phyloP scores from a whole-genome alignment of 2,888 invertebrate species.

The Linyphia triangularis region DNA sequence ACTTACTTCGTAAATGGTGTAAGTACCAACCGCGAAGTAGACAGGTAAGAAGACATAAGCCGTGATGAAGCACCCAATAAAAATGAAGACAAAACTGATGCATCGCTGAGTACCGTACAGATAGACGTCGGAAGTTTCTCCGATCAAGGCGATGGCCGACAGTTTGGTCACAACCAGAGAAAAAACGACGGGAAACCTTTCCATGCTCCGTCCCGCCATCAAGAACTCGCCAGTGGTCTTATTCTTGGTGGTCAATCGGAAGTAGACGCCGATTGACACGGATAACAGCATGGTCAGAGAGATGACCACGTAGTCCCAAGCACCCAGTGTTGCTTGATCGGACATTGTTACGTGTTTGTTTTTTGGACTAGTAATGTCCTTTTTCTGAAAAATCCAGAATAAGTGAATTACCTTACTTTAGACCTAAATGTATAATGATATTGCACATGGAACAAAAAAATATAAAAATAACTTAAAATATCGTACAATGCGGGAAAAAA shows the following conservation, averaged over 20 bases:
- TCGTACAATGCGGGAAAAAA: too few species aligned
- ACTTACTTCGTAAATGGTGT: constrained; percentile 90
- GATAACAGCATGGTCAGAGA: constrained; percentile 18
- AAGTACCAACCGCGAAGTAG: constrained; percentile 89
- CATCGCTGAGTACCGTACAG: constrained; percentile 82
- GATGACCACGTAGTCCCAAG: constrained; percentile 33
- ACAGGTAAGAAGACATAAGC: constrained; percentile 88
- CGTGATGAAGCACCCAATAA: constrained; percentile 84
- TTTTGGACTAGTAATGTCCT: too few species aligned
- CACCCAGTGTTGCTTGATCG: neutral
- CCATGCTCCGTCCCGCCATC: constrained; percentile 70
- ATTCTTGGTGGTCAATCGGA: constrained; percentile 89
- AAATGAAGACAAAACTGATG: constrained; percentile 79
- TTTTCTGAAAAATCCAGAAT: too few species aligned
- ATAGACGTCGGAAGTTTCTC: constrained; percentile 71
- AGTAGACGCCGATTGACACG: constrained; percentile 86
- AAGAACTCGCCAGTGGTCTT: constrained; percentile 84
- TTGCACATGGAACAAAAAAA: too few species aligned
- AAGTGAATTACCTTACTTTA: too few species aligned
- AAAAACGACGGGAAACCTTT: constrained; percentile 64
- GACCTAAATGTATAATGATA: too few species aligned
- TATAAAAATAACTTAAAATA: too few species aligned
- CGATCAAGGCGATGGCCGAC: constrained; percentile 68
- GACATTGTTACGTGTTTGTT: too few species aligned
- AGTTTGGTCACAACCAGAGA: constrained; percentile 71